Conservation (phyloP, 2,113 vertebrate genomes). For the Paracanthobrama guichenoti region DNA sequence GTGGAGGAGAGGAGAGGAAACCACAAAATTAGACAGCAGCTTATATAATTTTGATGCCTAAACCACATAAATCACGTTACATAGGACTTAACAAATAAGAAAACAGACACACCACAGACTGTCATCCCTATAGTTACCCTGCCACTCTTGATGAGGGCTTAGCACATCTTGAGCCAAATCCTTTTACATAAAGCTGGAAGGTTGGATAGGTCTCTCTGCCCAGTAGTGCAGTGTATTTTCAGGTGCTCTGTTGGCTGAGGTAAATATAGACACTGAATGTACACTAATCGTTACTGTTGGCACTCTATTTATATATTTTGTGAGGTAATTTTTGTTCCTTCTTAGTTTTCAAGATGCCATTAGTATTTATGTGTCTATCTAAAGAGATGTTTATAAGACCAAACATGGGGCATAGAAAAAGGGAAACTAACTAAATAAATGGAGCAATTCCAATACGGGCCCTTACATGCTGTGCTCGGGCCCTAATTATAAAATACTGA, state of each 20-base stretch:
- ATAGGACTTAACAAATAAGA: neutral
- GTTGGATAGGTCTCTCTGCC: neutral
- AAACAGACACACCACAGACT: neutral
- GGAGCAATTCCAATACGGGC: too few relatives aligned
- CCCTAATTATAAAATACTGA: too few relatives aligned
- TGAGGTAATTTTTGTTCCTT: neutral
- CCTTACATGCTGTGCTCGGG: too few relatives aligned
- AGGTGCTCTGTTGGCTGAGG: neutral
- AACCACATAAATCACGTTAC: neutral
- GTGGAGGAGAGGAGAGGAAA: too few relatives aligned
- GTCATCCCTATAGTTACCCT: constrained; percentile 1
- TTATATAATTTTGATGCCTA: neutral
- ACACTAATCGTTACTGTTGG: neutral
- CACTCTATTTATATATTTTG: neutral
- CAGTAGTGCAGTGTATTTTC: constrained; percentile 8
- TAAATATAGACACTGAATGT: constrained; percentile 24
- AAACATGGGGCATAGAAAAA: neutral
- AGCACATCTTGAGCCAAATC: constrained; percentile 42
- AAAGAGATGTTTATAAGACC: neutral
- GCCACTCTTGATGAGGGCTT: constrained; percentile 22
- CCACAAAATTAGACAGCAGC: neutral
- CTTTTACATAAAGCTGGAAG: constrained; percentile 42
- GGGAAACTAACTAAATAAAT: neutral
- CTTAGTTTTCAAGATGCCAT: neutral
- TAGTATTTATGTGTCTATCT: neutral